phyloP scores from a whole-genome alignment of 2,113 vertebrate species.

The Pteronura brasiliensis region DNA sequence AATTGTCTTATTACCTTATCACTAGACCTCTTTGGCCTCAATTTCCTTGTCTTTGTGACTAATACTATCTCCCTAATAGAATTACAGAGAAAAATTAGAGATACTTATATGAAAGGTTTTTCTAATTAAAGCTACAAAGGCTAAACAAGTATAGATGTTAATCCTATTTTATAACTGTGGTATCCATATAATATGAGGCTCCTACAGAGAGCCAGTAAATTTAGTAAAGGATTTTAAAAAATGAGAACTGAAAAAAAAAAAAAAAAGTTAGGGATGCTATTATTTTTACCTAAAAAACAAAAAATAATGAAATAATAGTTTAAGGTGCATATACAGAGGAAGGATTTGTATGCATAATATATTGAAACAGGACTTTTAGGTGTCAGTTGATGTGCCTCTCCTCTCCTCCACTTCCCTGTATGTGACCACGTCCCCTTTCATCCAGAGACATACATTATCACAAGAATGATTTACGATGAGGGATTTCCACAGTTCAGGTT shows the following conservation, averaged over 20 bases:
- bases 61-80: neutral
- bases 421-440: neutral
- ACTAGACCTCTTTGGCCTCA: neutral
- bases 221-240: neutral
- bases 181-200: neutral
- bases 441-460: neutral
- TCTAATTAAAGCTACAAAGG: constrained; percentile 11
- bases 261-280: neutral
- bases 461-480: neutral
- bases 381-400: neutral
- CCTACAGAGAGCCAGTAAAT: neutral
- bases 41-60: neutral
- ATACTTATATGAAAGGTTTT: neutral
- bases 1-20: neutral
- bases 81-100: neutral
- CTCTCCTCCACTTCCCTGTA: neutral
- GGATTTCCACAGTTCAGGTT: neutral
- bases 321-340: neutral
- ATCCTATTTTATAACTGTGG: neutral
- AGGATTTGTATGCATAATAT: neutral
- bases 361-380: neutral
- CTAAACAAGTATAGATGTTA: neutral
- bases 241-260: neutral
- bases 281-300: neutral
- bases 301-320: neutral